These are phyloP conservation scores for Danionella dracula DNA, from an alignment of 2,797 vertebrate genomes.

Conservation along the genomic window DNA sequence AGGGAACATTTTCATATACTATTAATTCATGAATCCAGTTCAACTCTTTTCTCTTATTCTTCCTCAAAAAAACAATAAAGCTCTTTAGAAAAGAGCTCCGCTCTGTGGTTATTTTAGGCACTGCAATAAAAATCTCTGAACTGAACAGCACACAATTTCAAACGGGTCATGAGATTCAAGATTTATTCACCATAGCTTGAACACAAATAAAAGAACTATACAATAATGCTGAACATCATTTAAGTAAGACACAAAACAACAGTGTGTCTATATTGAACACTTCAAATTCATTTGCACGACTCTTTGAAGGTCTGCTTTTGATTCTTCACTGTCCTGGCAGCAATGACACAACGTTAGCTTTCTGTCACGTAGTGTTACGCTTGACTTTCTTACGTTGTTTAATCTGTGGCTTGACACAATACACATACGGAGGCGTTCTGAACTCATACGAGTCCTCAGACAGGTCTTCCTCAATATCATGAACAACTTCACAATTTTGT, in stretches of 20 bases:
- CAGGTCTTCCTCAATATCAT: not conserved
- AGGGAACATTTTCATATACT: too few relatives aligned
- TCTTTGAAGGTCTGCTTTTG: slow-evolving; percentile 39
- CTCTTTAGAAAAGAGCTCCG: not conserved
- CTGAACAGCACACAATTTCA: not conserved
- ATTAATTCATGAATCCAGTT: too few relatives aligned
- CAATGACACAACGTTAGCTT: slow-evolving; percentile 27
- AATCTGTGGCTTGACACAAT: not conserved
- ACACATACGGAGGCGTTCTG: slow-evolving; percentile 11
- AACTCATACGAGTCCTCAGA: not conserved
- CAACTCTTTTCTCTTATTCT: too few relatives aligned
- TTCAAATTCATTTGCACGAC: not conserved
- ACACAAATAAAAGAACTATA: not conserved
- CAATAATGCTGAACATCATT: not conserved
- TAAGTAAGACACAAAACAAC: not conserved
- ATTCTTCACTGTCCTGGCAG: slow-evolving; percentile 5
- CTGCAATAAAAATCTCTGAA: not conserved
- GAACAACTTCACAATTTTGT: not conserved
- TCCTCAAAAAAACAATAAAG: too few relatives aligned
- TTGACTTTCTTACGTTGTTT: not conserved
- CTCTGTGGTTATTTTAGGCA: not conserved
- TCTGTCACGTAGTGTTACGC: not conserved
- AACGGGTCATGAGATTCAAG: not conserved
- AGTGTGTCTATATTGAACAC: not conserved
- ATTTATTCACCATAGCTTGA: not conserved